Base-by-base conservation (phyloP, 2,888 invertebrate species). In the Cyclophora punctaria region DNA sequence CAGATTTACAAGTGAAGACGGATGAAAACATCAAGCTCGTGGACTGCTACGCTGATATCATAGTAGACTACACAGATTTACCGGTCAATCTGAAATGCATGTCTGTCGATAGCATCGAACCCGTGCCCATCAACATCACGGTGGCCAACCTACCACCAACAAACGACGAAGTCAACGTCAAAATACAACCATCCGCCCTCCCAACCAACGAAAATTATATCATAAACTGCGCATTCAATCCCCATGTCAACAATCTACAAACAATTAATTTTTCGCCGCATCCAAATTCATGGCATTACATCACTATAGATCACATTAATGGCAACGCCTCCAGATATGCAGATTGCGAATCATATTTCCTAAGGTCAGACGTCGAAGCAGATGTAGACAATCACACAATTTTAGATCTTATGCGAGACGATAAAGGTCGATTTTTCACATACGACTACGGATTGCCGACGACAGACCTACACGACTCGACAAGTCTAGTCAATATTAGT, bases 381-480 rank as follows among this genome's bases (percentile, higher is more conserved):
- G 78, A 81, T 3, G 47, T 67, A 1, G 62, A 67, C 3, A 81
- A 82, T 55, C 73, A 74, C 20, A 74, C 80, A 3, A 56, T 81
- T 56, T 42, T 75, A 7, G 79, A 81, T 51, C 75, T 89, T 60
- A 89, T 88, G 82, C 73, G 88, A 46, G 86, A 93, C 64, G 92
- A 93, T 4, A 91, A 92, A 72, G 90, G 93, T 3, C 92, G 94
- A 53, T 95, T 94, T 69, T 95, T 95, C 71, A 89, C 92, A 45
- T 95, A 93, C 69, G 93, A 94, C 51, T 95, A 92, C 73, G 94
- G 94, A 56, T 79, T 94, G 46, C 89, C 93, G 2, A 90, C 91
- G 0, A 88, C 89, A n/a, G 89, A 90, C 48, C 89, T 93, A 55
- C 91, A 91, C 6, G 92, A 91, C 35, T 89, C 92, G 3, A 91